Evolutionary conservation across 1,140 invertebrate genomes (phyloP).

Genomic region (Orchesella cincta): DNA sequence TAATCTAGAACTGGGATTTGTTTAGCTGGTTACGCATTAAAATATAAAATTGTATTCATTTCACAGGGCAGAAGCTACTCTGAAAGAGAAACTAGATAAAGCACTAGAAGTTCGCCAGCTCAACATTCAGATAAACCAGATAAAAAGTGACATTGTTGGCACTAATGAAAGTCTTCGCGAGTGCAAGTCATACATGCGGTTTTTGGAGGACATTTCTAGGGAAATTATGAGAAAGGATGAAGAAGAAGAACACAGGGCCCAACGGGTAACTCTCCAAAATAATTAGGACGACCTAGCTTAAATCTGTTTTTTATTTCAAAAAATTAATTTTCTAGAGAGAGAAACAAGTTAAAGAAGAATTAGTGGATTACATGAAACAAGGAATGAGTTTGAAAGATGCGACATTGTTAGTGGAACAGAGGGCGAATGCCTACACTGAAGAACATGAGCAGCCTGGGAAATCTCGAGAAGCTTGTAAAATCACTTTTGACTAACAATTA

Average conservation of each 20-base stretch:
- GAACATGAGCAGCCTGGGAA: not conserved
- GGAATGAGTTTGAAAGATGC: conserved; percentile 45
- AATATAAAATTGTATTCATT: no score
- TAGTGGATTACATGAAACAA: conserved; percentile 40
- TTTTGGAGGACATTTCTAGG: conserved; percentile 44
- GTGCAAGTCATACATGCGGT: conserved; percentile 45
- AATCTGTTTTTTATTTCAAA: not conserved
- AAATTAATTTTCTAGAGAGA: conserved; percentile 34
- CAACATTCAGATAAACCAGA: conserved; percentile 41
- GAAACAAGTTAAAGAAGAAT: conserved; percentile 48
- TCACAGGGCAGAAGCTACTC: conserved; percentile 34
- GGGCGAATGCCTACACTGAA: conserved; percentile 31
- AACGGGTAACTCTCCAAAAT: conserved; percentile 32
- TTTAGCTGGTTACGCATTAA: not conserved
- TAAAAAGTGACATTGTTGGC: conserved; percentile 44
- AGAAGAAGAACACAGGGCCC: conserved; percentile 35
- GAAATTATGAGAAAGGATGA: conserved; percentile 47
- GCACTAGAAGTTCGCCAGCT: conserved; percentile 35
- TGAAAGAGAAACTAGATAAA: conserved; percentile 43
- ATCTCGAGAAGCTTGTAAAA: not conserved
- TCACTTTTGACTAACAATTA: not conserved
- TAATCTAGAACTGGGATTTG: not conserved
- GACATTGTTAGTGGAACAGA: conserved; percentile 19
- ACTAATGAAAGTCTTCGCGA: conserved; percentile 46
- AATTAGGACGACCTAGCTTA: not conserved